phyloP scores from a whole-genome alignment of 2,888 invertebrate genomes.

The Mythimna albipuncta region DNA sequence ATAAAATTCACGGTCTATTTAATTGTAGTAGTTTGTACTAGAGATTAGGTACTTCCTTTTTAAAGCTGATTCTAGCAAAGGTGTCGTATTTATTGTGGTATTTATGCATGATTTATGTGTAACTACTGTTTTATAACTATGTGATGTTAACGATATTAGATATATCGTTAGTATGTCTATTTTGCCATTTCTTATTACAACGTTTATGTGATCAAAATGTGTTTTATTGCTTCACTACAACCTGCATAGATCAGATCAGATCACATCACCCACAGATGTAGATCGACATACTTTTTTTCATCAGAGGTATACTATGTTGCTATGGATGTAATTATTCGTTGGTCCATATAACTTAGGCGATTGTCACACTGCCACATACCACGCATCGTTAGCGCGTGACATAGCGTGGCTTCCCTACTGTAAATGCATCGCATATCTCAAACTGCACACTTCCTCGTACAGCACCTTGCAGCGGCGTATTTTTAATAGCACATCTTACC shows the following conservation, averaged over 20 bases:
- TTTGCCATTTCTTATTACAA: slow-evolving; percentile 61
- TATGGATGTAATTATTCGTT: too few species aligned
- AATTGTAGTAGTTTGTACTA: slow-evolving; percentile 60
- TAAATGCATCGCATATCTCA: too few species aligned
- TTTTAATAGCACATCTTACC: too few species aligned
- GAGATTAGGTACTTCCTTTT: slow-evolving; percentile 31
- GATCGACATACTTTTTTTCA: too few species aligned
- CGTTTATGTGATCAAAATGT: slow-evolving; percentile 50
- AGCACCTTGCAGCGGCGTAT: too few species aligned
- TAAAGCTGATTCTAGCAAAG: slow-evolving; percentile 49
- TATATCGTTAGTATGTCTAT: slow-evolving; percentile 50
- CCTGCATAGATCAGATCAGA: not conserved
- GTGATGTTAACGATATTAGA: slow-evolving; percentile 56
- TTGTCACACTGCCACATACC: too few species aligned
- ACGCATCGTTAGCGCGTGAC: too few species aligned
- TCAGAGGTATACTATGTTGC: too few species aligned
- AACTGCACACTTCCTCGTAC: too few species aligned
- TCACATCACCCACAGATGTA: too few species aligned
- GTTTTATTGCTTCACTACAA: slow-evolving; percentile 23
- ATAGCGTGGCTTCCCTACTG: too few species aligned
- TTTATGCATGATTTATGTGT: slow-evolving; percentile 49
- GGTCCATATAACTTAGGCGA: too few species aligned
- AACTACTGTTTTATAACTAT: slow-evolving; percentile 50
- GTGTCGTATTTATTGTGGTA: slow-evolving; percentile 59
- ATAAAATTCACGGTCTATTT: slow-evolving; percentile 57